These are phyloP conservation scores for Melangyna quadrimaculata DNA, from an alignment of 2,888 invertebrate genomes.

Conservation along the genomic window DNA sequence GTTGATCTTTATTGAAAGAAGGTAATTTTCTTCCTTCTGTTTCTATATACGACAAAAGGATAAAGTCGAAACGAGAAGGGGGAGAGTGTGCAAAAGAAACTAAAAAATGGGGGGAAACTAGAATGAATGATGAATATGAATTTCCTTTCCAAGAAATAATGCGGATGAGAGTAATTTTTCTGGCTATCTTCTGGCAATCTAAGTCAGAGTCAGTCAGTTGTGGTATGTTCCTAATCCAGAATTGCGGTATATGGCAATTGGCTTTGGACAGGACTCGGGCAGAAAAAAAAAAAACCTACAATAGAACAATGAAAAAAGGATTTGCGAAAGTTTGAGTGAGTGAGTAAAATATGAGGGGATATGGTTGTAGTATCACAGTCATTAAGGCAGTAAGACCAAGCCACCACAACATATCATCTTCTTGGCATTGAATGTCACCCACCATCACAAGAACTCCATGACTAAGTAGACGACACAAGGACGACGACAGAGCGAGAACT, in stretches of 20 bases:
- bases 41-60: slow-evolving; percentile 15
- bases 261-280: not conserved
- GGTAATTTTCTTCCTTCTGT: slow-evolving; percentile 50
- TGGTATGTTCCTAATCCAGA: slow-evolving; percentile 61
- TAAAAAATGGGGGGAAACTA: slow-evolving; percentile 26
- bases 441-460: not conserved
- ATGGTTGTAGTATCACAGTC: slow-evolving; percentile 49
- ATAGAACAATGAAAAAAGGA: slow-evolving; percentile 68
- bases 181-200: slow-evolving; percentile 64
- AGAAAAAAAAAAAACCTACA: slow-evolving; percentile 2
- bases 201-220: slow-evolving; percentile 61
- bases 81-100: not conserved
- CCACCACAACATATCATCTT: slow-evolving; percentile 54
- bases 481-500: not conserved
- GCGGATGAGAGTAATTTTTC: slow-evolving; percentile 71
- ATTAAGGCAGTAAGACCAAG: slow-evolving; percentile 62
- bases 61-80: not conserved
- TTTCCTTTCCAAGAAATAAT: slow-evolving; percentile 65
- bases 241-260: slow-evolving; percentile 11
- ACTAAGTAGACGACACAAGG: slow-evolving; percentile 18
- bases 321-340: slow-evolving; percentile 55
- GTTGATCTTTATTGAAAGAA: slow-evolving; percentile 58
- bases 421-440: slow-evolving; percentile 57
- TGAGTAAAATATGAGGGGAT: slow-evolving; percentile 58
- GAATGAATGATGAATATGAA: slow-evolving; percentile 71